Conservation (phyloP, 2,888 invertebrate genomes). For the Deilephila porcellus region DNA sequence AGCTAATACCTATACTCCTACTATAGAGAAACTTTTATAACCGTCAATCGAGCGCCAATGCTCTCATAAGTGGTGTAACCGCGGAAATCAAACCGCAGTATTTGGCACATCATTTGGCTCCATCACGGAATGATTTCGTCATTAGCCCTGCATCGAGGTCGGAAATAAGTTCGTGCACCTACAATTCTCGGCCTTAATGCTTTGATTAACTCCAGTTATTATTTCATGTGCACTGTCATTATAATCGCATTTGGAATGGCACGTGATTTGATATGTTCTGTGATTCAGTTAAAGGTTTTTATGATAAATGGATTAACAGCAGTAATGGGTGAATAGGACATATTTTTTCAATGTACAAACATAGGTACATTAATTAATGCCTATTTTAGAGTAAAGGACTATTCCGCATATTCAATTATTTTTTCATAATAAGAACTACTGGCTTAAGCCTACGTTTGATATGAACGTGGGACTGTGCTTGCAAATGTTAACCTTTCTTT, state of each 20-base stretch:
- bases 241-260: background rate
- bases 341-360: background rate
- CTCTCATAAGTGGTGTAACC: slow-evolving; percentile 6
- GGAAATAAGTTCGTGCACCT: slow-evolving; percentile 23
- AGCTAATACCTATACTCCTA: too few species aligned
- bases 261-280: background rate
- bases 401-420: too few species aligned
- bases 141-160: slow-evolving; percentile 1
- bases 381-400: too few species aligned
- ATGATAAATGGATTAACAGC: background rate
- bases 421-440: too few species aligned
- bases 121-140: background rate
- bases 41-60: background rate
- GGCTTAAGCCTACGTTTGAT: too few species aligned
- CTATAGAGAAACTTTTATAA: too few species aligned
- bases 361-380: background rate
- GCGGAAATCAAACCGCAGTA: slow-evolving; percentile 11
- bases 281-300: background rate
- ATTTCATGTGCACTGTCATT: background rate
- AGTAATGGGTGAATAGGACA: background rate
- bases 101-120: slow-evolving; percentile 6
- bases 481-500: too few species aligned
- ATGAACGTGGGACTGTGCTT: too few species aligned
- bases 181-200: slow-evolving; percentile 16
- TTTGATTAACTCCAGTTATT: slow-evolving; percentile 6